Conservation (phyloP, 2,888 invertebrate species). For the Prenolepis imparis region DNA sequence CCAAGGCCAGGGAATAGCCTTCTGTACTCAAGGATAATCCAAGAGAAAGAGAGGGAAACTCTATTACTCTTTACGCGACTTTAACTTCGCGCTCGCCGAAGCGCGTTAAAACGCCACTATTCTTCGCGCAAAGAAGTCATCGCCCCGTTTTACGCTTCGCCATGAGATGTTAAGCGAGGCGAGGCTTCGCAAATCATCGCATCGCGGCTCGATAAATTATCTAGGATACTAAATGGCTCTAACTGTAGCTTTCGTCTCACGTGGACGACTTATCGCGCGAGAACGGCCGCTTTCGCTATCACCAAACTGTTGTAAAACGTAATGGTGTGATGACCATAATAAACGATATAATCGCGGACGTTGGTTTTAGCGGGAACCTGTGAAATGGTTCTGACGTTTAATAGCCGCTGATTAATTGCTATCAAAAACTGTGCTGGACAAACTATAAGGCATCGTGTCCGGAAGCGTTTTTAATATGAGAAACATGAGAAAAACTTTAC, state of each 20-base stretch:
- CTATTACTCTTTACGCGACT: constrained; percentile 71
- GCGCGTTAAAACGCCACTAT: constrained; percentile 66
- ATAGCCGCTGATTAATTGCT: constrained; percentile 27
- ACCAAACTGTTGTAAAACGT: constrained; percentile 20
- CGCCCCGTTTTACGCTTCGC: constrained; percentile 59
- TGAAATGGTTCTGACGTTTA: constrained; percentile 26
- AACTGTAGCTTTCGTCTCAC: constrained; percentile 31
- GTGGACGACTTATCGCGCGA: constrained; percentile 37
- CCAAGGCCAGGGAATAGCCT: constrained; percentile 76
- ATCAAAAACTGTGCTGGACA: constrained; percentile 13
- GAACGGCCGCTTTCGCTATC: constrained; percentile 28
- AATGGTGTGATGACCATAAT: constrained; percentile 35
- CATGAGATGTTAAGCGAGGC: constrained; percentile 42
- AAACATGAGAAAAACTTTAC: no score
- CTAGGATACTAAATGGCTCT: neutral
- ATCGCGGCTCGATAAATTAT: neutral
- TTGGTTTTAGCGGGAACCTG: constrained; percentile 41
- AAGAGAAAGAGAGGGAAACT: constrained; percentile 14
- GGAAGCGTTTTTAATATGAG: neutral
- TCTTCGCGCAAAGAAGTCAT: constrained; percentile 44
- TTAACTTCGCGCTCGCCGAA: constrained; percentile 64
- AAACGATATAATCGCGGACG: constrained; percentile 34
- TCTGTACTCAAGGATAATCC: constrained; percentile 73
- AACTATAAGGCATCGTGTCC: neutral
- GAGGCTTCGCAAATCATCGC: constrained; percentile 27